A percentile compares a stretch with the other conserved stretches of the same genome.
Evolutionary conservation across 1,140 invertebrate species (phyloP).

Genomic region (Drosophila pseudoobscura): DNA sequence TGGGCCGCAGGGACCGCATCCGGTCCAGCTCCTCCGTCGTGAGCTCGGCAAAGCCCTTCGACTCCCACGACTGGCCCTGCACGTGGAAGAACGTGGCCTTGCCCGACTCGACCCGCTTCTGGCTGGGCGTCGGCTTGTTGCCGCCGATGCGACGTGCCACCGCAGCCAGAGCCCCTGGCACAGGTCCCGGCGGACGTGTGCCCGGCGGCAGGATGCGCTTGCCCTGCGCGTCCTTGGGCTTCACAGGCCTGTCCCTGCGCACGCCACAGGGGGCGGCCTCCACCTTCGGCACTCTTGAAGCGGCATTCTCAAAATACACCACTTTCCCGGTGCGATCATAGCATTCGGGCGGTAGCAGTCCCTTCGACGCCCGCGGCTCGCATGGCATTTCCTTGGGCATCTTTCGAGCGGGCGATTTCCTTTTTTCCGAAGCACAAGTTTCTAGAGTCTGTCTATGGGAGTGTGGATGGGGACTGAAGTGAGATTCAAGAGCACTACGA

Average conservation of each 20-base stretch:
- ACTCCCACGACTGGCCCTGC: conserved; percentile 60
- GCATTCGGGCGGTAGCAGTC: too few species aligned
- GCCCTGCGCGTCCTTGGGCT: not conserved
- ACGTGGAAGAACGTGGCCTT: conserved; percentile 67
- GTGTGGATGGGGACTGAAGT: too few species aligned
- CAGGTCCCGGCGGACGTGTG: conserved; percentile 30
- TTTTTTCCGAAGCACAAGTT: too few species aligned
- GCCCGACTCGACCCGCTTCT: conserved; percentile 25
- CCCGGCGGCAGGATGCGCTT: conserved; percentile 43
- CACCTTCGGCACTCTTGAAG: not conserved
- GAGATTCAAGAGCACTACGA: too few species aligned
- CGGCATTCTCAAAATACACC: too few species aligned
- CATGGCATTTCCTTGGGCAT: too few species aligned
- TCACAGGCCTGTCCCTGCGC: conserved; percentile 20
- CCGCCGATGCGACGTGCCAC: conserved; percentile 4
- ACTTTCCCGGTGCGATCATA: too few species aligned
- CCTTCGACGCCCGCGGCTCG: too few species aligned
- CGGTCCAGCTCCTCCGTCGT: conserved; percentile 45
- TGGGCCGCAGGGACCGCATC: conserved; percentile 38
- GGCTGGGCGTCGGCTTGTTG: conserved; percentile 22
- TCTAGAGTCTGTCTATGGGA: too few species aligned
- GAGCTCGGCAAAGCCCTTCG: conserved; percentile 51
- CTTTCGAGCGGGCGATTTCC: too few species aligned
- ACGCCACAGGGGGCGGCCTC: conserved; percentile 18
- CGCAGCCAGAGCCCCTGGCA: not conserved